Conservation (phyloP, 1,140 invertebrate species). For the Archivesica marissinica region DNA sequence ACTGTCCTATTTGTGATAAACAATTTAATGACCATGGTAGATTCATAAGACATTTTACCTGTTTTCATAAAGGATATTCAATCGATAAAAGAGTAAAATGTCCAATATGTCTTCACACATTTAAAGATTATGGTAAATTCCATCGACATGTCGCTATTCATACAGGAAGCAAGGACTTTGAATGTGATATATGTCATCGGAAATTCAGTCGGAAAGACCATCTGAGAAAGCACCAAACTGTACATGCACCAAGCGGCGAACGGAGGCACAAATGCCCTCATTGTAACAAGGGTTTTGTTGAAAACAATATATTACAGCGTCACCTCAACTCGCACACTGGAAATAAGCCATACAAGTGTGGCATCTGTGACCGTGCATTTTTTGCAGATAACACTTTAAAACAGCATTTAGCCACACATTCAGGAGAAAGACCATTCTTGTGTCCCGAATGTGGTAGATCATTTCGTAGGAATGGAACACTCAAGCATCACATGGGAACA, state of each 20-base stretch:
- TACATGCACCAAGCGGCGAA: conserved; percentile 31
- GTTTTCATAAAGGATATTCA: neutral
- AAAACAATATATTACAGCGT: conserved; percentile 41
- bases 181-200: conserved; percentile 15
- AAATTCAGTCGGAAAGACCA: conserved; percentile 33
- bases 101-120: neutral
- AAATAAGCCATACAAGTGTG: conserved; percentile 28
- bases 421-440: neutral
- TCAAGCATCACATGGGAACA: conserved; percentile 38
- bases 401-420: conserved; percentile 29
- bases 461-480: conserved; percentile 49
- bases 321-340: conserved; percentile 44
- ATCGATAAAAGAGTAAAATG: neutral
- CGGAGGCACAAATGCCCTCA: neutral
- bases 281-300: conserved; percentile 40
- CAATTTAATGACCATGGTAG: neutral
- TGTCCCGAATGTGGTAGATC: conserved; percentile 38
- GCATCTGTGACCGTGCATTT: neutral
- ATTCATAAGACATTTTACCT: neutral
- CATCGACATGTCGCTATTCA: conserved; percentile 13
- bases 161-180: neutral
- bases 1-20: neutral
- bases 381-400: conserved; percentile 24
- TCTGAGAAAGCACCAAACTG: conserved; percentile 16
- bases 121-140: conserved; percentile 11